These are phyloP conservation scores for Aphelinus certus DNA, from an alignment of 1,140 invertebrate species.

Conservation along the genomic window DNA sequence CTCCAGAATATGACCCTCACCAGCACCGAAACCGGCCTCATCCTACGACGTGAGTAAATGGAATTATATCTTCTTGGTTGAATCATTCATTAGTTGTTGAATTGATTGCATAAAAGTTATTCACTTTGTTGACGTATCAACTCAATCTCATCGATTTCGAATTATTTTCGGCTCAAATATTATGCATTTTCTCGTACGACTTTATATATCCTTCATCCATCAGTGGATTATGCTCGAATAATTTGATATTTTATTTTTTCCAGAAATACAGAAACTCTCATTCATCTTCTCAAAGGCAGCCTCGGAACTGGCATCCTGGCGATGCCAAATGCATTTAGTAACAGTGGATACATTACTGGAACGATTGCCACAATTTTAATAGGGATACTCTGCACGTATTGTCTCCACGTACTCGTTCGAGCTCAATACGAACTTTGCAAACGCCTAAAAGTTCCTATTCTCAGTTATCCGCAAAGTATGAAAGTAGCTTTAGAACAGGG, in stretches of 20 bases:
- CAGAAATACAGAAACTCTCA: slow-evolving; percentile 81
- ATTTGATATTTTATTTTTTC: slow-evolving; percentile 37
- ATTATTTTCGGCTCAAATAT: no score
- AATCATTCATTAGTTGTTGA: no score
- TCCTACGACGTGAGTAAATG: slow-evolving; percentile 73
- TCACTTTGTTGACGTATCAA: no score
- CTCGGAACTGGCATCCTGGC: slow-evolving; percentile 90
- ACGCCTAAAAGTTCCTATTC: slow-evolving; percentile 73
- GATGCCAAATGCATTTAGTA: slow-evolving; percentile 85
- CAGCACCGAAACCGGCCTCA: slow-evolving; percentile 73
- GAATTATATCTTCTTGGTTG: neutral
- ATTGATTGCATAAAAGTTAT: no score
- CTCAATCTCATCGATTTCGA: no score
- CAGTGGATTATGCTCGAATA: no score
- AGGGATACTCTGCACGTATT: slow-evolving; percentile 81
- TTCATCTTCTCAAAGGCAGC: slow-evolving; percentile 86
- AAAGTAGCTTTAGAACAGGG: slow-evolving; percentile 77
- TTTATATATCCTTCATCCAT: no score
- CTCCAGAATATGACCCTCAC: slow-evolving; percentile 70
- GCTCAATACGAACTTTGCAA: slow-evolving; percentile 78
- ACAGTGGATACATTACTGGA: slow-evolving; percentile 79
- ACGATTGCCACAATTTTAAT: slow-evolving; percentile 75
- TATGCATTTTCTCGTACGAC: no score
- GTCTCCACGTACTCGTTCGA: slow-evolving; percentile 79
- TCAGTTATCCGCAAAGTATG: slow-evolving; percentile 78